These are phyloP conservation scores for Lomographa bimaculata DNA, from an alignment of 2,888 invertebrate genomes.

Conservation along the genomic window DNA sequence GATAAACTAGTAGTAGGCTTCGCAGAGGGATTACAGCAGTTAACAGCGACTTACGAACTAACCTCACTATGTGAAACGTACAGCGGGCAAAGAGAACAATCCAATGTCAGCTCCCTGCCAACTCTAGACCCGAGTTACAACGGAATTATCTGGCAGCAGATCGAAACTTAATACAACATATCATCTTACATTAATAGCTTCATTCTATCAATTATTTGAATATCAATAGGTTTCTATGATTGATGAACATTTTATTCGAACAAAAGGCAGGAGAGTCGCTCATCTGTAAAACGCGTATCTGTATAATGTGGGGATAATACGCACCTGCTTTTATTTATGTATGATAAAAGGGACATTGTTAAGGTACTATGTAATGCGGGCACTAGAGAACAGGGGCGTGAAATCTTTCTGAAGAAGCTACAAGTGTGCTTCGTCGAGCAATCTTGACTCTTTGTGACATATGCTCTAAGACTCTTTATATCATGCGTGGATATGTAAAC, in stretches of 20 bases:
- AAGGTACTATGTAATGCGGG: slow-evolving; percentile 4
- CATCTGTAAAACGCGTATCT: slow-evolving; percentile 16
- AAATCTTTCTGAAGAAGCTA: slow-evolving; percentile 21
- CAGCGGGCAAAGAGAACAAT: slow-evolving; percentile 47
- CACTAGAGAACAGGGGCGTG: slow-evolving; percentile 1
- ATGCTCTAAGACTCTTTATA: slow-evolving; percentile 3
- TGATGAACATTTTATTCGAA: slow-evolving; percentile 14
- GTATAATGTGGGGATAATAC: slow-evolving; percentile 10
- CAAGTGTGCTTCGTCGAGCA: slow-evolving; percentile 16
- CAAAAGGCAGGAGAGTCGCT: slow-evolving; percentile 7
- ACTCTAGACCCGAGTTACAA: slow-evolving; percentile 47
- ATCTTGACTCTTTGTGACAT: slow-evolving; percentile 11
- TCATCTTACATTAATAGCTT: slow-evolving; percentile 17
- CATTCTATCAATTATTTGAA: slow-evolving; percentile 16
- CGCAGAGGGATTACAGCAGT: slow-evolving; percentile 52
- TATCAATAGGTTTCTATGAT: slow-evolving; percentile 16
- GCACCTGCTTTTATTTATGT: slow-evolving; percentile 8
- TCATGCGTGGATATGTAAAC: background rate
- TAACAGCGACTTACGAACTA: slow-evolving; percentile 52
- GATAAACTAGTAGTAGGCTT: slow-evolving; percentile 17
- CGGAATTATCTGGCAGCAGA: slow-evolving; percentile 40
- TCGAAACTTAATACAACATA: slow-evolving; percentile 12
- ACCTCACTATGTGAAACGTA: slow-evolving; percentile 39
- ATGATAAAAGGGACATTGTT: slow-evolving; percentile 9
- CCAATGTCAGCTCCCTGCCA: slow-evolving; percentile 58